Conservation (phyloP, 2,888 invertebrate species). For the Priocnemis perturbator region DNA sequence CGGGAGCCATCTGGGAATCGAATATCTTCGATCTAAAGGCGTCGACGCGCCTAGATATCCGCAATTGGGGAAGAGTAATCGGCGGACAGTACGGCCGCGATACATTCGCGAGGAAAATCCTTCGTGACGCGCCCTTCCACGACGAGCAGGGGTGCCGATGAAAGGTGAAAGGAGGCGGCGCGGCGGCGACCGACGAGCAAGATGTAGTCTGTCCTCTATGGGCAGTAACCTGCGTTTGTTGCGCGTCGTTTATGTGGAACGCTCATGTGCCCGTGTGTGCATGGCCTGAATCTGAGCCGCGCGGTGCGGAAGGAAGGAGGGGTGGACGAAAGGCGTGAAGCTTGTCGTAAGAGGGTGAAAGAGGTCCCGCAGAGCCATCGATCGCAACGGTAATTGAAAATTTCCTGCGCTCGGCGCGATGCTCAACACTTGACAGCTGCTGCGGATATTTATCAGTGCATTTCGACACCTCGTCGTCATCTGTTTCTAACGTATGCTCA, state of each 20-base stretch:
- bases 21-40: conserved; percentile 69
- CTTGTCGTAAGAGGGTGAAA: conserved; percentile 27
- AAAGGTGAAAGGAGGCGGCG: conserved; percentile 31
- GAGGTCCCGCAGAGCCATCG: conserved; percentile 39
- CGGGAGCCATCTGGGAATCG: conserved; percentile 66
- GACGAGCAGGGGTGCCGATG: conserved; percentile 34
- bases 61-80: conserved; percentile 73
- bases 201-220: conserved; percentile 13
- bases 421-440: neutral
- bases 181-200: conserved; percentile 34
- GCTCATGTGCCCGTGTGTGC: too few species aligned
- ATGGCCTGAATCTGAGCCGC: conserved; percentile 1
- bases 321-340: conserved; percentile 45
- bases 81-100: conserved; percentile 63
- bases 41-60: conserved; percentile 55
- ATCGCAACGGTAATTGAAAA: conserved; percentile 48
- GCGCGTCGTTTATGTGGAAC: too few species aligned
- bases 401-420: conserved; percentile 24
- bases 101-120: conserved; percentile 24
- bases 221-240: too few species aligned
- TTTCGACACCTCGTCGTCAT: too few species aligned
- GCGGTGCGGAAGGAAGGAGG: conserved; percentile 18
- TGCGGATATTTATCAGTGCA: neutral
- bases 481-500: too few species aligned
- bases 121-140: conserved; percentile 47